Evolutionary conservation across 2,113 vertebrate species (phyloP).

Genomic region (Oxygymnocypris stewartii): DNA sequence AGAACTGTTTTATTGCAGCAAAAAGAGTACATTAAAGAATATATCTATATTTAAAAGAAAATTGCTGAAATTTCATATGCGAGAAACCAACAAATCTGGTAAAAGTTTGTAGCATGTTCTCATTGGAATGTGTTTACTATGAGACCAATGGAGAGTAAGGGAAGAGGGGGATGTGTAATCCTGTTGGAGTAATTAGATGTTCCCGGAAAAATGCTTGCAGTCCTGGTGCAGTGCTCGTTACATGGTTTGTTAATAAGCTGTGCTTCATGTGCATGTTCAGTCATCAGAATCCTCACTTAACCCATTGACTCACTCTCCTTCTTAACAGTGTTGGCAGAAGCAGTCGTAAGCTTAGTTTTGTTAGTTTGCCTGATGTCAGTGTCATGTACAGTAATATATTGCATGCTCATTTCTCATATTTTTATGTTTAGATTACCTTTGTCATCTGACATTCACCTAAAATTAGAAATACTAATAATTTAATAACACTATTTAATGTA

Average conservation of each 20-base stretch:
- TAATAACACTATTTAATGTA: not conserved
- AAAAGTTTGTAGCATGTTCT: not conserved
- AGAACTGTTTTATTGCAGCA: not conserved
- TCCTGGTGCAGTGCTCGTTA: constrained; percentile 11
- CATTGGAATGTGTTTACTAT: constrained; percentile 14
- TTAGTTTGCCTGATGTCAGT: constrained; percentile 41
- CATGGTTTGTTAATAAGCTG: constrained; percentile 46
- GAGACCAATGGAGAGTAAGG: not conserved
- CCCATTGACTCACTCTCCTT: not conserved
- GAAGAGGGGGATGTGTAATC: constrained; percentile 25
- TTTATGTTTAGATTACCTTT: not conserved
- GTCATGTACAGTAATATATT: not conserved
- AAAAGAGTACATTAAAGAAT: not conserved
- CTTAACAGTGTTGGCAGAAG: constrained; percentile 4
- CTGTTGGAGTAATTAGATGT: constrained; percentile 30
- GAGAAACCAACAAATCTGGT: not conserved
- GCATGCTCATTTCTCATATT: not conserved
- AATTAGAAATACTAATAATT: not conserved
- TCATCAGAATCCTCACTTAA: constrained; percentile 40
- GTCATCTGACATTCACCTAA: not conserved
- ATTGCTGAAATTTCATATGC: not conserved
- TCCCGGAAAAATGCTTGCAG: constrained; percentile 40
- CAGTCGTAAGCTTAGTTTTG: constrained; percentile 14
- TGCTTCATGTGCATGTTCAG: constrained; percentile 34
- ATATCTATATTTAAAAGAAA: not conserved